Conservation (phyloP, 2,797 vertebrate species). For the Eremophila alpestris region DNA sequence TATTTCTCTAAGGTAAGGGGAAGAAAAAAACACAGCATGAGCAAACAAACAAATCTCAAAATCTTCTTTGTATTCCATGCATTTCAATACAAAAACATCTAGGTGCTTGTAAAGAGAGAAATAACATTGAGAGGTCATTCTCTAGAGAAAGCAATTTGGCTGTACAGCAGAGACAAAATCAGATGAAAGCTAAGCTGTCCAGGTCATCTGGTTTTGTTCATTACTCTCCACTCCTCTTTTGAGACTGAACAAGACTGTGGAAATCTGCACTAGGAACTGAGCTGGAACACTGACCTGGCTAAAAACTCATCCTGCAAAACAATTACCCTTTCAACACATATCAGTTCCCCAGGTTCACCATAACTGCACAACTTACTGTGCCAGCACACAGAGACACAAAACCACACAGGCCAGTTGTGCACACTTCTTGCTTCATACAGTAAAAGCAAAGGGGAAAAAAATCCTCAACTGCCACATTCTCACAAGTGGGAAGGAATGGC, state of each 20-base stretch:
- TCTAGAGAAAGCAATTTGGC: not conserved
- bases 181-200: not conserved
- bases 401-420: not conserved
- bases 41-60: not conserved
- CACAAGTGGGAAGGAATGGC: not conserved
- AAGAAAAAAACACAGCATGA: not conserved
- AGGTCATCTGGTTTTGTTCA: not conserved
- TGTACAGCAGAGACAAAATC: not conserved
- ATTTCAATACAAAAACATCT: not conserved
- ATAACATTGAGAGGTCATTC: not conserved
- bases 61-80: not conserved
- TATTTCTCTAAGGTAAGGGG: not conserved
- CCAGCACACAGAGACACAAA: not conserved
- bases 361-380: not conserved
- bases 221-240: not conserved
- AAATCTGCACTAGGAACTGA: not conserved
- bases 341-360: not conserved
- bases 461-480: not conserved
- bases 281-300: not conserved
- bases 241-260: not conserved
- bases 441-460: not conserved
- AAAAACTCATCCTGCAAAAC: not conserved
- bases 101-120: not conserved
- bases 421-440: not conserved
- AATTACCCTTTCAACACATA: not conserved